phyloP scores from a whole-genome alignment of 64 coral and sea anemone species.

The Dendronephthya gigantea region DNA sequence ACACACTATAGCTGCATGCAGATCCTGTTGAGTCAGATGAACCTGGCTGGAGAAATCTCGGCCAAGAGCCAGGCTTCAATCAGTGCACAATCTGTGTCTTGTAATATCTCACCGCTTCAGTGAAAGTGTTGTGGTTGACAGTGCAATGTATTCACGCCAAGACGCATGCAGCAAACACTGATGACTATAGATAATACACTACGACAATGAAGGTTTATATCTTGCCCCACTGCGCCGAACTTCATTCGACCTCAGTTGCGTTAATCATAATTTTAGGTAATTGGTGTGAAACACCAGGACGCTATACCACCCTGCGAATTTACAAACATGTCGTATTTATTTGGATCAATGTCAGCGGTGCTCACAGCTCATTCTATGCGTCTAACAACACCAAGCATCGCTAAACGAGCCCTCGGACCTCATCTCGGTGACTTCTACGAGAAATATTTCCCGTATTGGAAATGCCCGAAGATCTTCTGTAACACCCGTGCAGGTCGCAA shows the following conservation, averaged over 20 bases:
- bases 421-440: conserved; percentile 61
- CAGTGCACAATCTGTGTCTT: no score
- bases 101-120: no score
- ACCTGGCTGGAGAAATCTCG: no score
- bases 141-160: no score
- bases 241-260: background rate
- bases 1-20: background rate
- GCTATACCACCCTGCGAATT: conserved; percentile 20
- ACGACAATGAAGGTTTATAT: no score
- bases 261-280: conserved; percentile 13
- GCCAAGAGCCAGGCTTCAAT: no score
- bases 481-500: conserved; percentile 41
- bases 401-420: conserved; percentile 65
- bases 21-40: background rate
- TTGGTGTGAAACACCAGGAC: conserved; percentile 21
- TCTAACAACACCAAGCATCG: conserved; percentile 48
- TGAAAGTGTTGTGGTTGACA: no score
- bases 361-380: conserved; percentile 28
- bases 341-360: conserved; percentile 50
- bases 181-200: no score
- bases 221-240: no score
- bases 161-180: no score
- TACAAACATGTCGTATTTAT: background rate
- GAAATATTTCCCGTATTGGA: conserved; percentile 48
- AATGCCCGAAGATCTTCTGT: conserved; percentile 57